A percentile compares a stretch with the other conserved stretches of the same genome.
These are phyloP conservation scores for Tinea semifulvella DNA, from an alignment of 2,888 invertebrate genomes.

Conservation along the genomic window DNA sequence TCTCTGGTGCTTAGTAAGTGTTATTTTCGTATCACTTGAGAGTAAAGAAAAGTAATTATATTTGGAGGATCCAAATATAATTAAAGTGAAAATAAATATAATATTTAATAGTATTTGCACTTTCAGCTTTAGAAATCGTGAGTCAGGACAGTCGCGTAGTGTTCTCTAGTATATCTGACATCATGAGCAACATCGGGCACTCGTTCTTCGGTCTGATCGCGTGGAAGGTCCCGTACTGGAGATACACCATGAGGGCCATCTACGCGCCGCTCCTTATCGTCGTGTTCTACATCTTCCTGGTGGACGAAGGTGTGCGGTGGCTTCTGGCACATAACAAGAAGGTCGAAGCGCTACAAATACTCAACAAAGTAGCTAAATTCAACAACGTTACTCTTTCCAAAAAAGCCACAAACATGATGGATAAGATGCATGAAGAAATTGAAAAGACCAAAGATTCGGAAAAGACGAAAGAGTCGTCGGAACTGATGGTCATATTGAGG, in stretches of 20 bases:
- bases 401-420: constrained; percentile 54
- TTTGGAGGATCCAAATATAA: too few species aligned
- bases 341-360: constrained; percentile 70
- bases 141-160: constrained; percentile 49
- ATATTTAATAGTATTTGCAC: too few species aligned
- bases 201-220: constrained; percentile 75
- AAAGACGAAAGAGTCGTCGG: background rate
- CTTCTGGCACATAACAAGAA: constrained; percentile 75
- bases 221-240: constrained; percentile 77
- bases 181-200: constrained; percentile 67
- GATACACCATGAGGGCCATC: constrained; percentile 70
- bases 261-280: constrained; percentile 77
- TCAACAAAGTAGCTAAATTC: constrained; percentile 71
- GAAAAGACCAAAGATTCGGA: constrained; percentile 22
- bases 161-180: constrained; percentile 50
- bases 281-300: constrained; percentile 73
- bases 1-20: constrained; percentile 54
- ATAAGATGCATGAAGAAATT: constrained; percentile 33
- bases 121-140: constrained; percentile 45
- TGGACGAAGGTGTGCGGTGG: constrained; percentile 85
- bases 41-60: too few species aligned
- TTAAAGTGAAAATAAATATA: too few species aligned
- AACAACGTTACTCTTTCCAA: constrained; percentile 70
- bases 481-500: constrained; percentile 23
- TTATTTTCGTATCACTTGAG: too few species aligned